Evolutionary conservation across 2,888 invertebrate species (phyloP), one percentile per base, ranked within the genome.

Genomic region (Meloe dianella): DNA sequence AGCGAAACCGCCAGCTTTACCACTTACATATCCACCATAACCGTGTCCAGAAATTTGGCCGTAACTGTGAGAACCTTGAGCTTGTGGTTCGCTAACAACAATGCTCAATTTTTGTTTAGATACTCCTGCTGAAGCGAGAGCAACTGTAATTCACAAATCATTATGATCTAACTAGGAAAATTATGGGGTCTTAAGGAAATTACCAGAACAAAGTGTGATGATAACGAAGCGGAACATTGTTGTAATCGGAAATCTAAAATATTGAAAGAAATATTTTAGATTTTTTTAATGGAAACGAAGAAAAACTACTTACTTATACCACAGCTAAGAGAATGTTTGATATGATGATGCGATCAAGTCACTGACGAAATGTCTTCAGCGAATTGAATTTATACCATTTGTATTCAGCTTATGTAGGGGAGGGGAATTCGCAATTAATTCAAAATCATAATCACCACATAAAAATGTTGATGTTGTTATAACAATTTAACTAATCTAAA

Each of bases 1-100:
- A 76, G 89, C 88, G 85, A 84, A 89, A 22, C 85, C 85, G 7
- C 56, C 38, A 56, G 63, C 65, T 63, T 66, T 62, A 35, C 62
- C 63, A 29, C 62, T n/a, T 8, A 8, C 0, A n/a, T 38, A n/a
- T n/a, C n/a, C 64, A 29, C 69, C 71, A 47, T 67, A 67, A 7
- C 64, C 61, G 12, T 56, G 30, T 27, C 63, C 60, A 17, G 51
- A 12, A 24, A 57, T 62, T 24, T 30, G 60, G 17, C n/a, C 60
- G 24, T 54, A 59, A 32, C 58, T 63, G 59, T 64, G 65, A 30
- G 63, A 63, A n/a, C 47, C 66, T 58, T 66, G 60, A 22, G 66
- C 63, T 38, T 60, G 63, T 63, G 66, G 66, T 57, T 66, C 66
- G 29, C 60, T 30, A 60, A 60, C 63, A 54, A 60, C 63, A 57